A percentile compares a stretch with the other conserved stretches of the same genome.
Conservation (phyloP, 2,113 vertebrate genomes). For the Protobothrops flavoviridis region DNA sequence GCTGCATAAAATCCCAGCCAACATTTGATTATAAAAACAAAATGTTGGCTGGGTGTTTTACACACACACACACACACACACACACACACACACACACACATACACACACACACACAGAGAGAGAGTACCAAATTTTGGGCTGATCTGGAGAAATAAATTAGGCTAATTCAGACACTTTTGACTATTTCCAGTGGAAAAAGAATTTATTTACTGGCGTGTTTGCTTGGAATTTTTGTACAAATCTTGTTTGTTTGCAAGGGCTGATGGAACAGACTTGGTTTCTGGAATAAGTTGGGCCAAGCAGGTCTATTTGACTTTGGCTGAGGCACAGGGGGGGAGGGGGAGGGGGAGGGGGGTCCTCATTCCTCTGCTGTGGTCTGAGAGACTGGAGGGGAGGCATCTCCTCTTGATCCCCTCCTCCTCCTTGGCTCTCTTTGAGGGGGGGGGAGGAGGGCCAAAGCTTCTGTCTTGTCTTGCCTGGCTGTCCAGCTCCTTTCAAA, state of each 20-base stretch:
- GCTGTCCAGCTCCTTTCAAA: rapidly evolving
- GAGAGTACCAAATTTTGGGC: neutral
- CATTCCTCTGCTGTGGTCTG: neutral
- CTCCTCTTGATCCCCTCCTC: neutral
- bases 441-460: neutral
- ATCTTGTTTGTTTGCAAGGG: neutral
- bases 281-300: neutral
- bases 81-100: no score
- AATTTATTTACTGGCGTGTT: neutral
- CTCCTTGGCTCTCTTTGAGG: neutral
- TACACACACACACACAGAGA: no score
- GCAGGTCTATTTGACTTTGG: neutral
- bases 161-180: neutral
- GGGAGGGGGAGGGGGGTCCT: no score
- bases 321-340: neutral
- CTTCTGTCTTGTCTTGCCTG: neutral
- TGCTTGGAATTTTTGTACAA: neutral
- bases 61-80: no score
- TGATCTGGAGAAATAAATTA: neutral
- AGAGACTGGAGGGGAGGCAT: neutral
- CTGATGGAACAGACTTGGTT: neutral
- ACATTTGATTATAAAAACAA: neutral
- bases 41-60: rapidly evolving
- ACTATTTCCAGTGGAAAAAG: neutral
- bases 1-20: neutral